Evolutionary conservation across 2,888 invertebrate genomes (phyloP).

Genomic region (Amphipyra berbera): DNA sequence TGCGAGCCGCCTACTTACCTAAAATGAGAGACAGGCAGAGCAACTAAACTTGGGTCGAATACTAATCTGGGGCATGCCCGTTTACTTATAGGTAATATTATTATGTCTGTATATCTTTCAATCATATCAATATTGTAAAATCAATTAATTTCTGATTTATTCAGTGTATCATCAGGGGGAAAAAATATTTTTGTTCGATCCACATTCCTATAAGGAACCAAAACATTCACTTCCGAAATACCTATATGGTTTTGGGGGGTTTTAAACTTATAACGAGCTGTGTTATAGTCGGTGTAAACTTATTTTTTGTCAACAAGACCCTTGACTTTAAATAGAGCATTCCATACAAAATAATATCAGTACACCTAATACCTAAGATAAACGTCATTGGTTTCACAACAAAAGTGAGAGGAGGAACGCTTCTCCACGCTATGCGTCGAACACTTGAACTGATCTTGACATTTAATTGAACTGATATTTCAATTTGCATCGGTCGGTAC

Average conservation of each 20-base stretch:
- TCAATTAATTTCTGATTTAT: no score
- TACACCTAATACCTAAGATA: constrained; percentile 34
- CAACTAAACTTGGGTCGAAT: constrained; percentile 27
- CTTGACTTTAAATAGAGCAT: constrained; percentile 25
- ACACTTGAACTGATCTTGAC: constrained; percentile 79
- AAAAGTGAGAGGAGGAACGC: constrained; percentile 77
- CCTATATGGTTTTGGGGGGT: no score
- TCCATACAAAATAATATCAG: constrained; percentile 34
- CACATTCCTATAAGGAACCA: no score
- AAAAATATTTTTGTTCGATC: no score
- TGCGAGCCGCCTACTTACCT: constrained; percentile 33
- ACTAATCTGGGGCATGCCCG: constrained; percentile 17
- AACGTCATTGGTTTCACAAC: constrained; percentile 70
- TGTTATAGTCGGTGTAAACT: no score
- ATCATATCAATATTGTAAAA: no score
- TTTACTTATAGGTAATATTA: not conserved
- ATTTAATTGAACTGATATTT: constrained; percentile 74
- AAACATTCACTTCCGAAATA: no score
- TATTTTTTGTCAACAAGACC: no score
- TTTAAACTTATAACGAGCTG: no score
- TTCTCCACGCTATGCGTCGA: constrained; percentile 65
- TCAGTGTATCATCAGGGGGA: no score
- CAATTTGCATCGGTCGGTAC: constrained; percentile 60
- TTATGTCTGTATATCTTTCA: no score
- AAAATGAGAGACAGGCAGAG: constrained; percentile 30